A percentile compares a stretch with the other conserved stretches of the same genome.
phyloP scores from a whole-genome alignment of 1,140 invertebrate species.

The Goniozus legneri region DNA sequence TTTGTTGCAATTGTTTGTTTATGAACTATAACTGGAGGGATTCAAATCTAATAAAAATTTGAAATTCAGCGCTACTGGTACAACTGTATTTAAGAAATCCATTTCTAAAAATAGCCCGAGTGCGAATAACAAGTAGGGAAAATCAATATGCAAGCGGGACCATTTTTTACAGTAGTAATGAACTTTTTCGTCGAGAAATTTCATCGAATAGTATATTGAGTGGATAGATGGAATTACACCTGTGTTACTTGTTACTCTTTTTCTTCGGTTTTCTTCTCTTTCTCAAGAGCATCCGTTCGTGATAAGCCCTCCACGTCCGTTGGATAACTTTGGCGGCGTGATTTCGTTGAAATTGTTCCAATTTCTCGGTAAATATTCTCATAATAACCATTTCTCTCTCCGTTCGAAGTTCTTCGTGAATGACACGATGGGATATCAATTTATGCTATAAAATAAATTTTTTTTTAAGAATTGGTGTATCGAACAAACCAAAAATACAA shows the following conservation, averaged over 20 bases:
- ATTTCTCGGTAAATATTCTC: constrained; percentile 22
- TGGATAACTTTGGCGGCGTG: constrained; percentile 42
- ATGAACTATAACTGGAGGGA: too few species aligned
- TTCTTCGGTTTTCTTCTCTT: constrained; percentile 30
- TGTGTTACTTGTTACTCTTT: constrained; percentile 17
- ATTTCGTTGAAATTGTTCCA: constrained; percentile 36
- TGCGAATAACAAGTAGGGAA: too few species aligned
- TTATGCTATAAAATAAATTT: constrained; percentile 20
- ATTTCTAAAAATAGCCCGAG: too few species aligned
- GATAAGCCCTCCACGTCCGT: constrained; percentile 35
- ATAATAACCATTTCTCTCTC: constrained; percentile 30
- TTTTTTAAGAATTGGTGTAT: neutral
- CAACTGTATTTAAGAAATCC: too few species aligned
- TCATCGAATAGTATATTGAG: neutral
- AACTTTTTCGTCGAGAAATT: neutral
- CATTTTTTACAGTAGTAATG: neutral
- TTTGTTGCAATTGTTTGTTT: too few species aligned
- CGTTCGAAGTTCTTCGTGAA: constrained; percentile 27
- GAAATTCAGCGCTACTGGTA: too few species aligned
- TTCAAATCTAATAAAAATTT: too few species aligned
- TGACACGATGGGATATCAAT: constrained; percentile 21
- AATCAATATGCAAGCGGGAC: too few species aligned
- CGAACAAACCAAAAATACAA: neutral
- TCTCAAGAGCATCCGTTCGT: constrained; percentile 17
- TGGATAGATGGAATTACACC: neutral